Evolutionary conservation across 2,888 invertebrate genomes (phyloP).

Genomic region (Stomorhina lunata): DNA sequence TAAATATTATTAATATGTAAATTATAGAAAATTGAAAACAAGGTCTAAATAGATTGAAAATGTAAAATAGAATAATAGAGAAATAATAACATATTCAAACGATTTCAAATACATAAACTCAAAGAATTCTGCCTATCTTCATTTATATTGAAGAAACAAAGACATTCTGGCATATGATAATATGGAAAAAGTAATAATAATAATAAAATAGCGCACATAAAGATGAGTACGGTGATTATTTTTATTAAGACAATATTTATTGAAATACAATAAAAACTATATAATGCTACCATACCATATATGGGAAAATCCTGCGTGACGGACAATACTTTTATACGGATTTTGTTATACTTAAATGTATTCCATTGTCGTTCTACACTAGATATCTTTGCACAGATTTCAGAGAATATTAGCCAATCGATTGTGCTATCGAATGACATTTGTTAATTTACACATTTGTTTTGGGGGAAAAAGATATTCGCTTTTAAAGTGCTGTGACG

Average conservation of each 20-base stretch:
- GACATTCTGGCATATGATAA: background rate
- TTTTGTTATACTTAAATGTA: no score
- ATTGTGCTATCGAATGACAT: no score
- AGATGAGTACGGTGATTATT: conserved; percentile 32
- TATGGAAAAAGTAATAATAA: background rate
- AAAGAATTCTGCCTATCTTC: background rate
- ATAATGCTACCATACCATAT: no score
- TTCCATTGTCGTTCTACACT: no score
- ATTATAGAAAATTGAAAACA: conserved; percentile 38
- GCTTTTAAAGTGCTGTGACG: no score
- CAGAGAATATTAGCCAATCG: no score
- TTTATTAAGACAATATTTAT: conserved; percentile 27
- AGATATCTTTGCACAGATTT: no score
- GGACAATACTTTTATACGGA: no score
- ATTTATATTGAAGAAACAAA: background rate
- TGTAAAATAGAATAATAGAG: conserved; percentile 6
- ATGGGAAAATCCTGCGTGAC: background rate
- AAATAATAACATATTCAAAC: background rate
- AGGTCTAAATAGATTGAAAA: conserved; percentile 14
- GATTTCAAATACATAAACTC: background rate
- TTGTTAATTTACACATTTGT: no score
- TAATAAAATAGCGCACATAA: conserved; percentile 5
- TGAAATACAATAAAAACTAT: conserved; percentile 35
- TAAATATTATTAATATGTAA: conserved; percentile 50
- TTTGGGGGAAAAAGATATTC: no score